Conservation (phyloP, 2,888 invertebrate species). For the Nymphalis polychloros region DNA sequence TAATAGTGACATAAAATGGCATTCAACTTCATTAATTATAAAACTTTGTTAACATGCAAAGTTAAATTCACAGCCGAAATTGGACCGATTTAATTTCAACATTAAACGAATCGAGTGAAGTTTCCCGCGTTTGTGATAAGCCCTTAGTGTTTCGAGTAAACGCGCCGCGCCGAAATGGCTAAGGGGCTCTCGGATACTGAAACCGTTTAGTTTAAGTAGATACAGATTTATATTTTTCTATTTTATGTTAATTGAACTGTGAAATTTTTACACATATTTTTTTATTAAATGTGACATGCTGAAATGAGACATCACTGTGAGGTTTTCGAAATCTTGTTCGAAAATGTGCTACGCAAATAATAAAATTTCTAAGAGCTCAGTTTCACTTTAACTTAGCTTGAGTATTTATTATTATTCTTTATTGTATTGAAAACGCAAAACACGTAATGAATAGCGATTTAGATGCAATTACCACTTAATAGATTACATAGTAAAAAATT, state of each 20-base stretch:
- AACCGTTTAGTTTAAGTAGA: conserved; percentile 2
- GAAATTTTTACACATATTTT: background rate
- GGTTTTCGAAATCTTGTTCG: background rate
- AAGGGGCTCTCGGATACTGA: conserved; percentile 4
- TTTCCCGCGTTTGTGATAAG: conserved; percentile 29
- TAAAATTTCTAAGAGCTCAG: background rate
- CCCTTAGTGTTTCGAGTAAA: conserved; percentile 18
- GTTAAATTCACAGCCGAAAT: conserved; percentile 41
- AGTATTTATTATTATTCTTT: too few species aligned
- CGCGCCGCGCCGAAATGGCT: background rate
- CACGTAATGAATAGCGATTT: too few species aligned
- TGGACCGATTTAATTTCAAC: conserved; percentile 42
- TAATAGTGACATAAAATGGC: conserved; percentile 36
- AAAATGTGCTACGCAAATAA: background rate
- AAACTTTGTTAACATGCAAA: conserved; percentile 42
- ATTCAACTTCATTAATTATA: conserved; percentile 38
- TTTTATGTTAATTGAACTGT: conserved; percentile 4
- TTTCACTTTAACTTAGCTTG: too few species aligned
- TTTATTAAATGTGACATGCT: background rate
- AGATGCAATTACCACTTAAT: too few species aligned
- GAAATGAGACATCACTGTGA: background rate
- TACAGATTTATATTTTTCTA: background rate
- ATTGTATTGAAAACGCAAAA: too few species aligned
- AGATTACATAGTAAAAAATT: too few species aligned
- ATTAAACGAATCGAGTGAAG: conserved; percentile 42